Evolutionary conservation across 2,797 vertebrate genomes (phyloP).

Genomic region (Gallirallus australis): DNA sequence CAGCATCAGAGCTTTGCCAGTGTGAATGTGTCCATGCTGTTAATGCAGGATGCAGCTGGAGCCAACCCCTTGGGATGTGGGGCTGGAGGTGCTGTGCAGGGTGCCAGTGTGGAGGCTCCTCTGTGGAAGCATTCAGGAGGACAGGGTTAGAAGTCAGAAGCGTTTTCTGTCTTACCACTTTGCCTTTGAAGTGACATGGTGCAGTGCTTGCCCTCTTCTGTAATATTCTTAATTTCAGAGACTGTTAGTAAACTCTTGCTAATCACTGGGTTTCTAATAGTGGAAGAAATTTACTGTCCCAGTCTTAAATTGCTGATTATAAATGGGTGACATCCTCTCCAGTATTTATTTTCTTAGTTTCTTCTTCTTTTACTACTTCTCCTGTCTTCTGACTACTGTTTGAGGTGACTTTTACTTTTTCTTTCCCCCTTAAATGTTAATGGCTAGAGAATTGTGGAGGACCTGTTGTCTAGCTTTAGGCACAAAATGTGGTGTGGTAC

Average conservation of each 20-base stretch:
- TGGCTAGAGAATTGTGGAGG: neutral
- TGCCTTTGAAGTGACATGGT: neutral
- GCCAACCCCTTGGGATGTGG: accelerated
- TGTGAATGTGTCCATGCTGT: neutral
- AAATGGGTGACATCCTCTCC: accelerated
- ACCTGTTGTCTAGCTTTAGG: conserved; percentile 1
- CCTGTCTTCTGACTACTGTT: neutral
- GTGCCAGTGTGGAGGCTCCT: neutral
- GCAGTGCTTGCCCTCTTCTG: neutral
- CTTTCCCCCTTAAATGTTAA: neutral
- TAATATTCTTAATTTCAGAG: neutral
- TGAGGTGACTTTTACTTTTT: neutral
- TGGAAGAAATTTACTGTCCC: neutral
- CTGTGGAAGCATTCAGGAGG: neutral
- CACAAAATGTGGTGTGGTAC: neutral
- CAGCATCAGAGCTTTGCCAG: neutral
- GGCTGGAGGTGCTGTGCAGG: neutral
- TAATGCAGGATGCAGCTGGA: accelerated
- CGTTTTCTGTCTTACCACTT: neutral
- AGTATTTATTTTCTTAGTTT: accelerated
- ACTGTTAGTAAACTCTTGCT: neutral
- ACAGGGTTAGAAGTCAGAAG: neutral
- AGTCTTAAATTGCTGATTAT: neutral
- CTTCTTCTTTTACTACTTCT: neutral
- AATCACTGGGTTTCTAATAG: neutral